Percentiles rank a stretch among this genome's conserved stretches.
Evolutionary conservation across 30 jellyfish, hydroid and myxozoan genomes (phyloP).

Genomic region (Clytia hemisphaerica): DNA sequence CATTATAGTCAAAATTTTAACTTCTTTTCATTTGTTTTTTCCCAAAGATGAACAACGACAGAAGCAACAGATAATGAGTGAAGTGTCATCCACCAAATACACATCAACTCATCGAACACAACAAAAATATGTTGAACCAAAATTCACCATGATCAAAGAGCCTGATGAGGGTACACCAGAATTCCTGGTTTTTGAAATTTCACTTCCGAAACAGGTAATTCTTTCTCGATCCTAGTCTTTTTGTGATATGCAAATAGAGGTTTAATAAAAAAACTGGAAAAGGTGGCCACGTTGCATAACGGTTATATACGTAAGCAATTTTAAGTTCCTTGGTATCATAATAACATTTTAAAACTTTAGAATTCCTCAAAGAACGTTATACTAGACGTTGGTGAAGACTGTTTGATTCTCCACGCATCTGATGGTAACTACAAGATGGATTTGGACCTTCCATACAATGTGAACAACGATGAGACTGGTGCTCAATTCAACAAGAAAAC

Average conservation of each 20-base stretch:
- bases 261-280: background rate
- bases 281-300: background rate
- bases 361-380: constrained; percentile 20
- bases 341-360: constrained; percentile 8
- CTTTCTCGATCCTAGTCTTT: background rate
- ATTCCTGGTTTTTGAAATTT: constrained; percentile 56
- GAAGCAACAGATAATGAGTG: too few relatives aligned
- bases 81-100: too few relatives aligned
- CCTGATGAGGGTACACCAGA: constrained; percentile 42
- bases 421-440: constrained; percentile 40
- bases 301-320: background rate
- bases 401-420: constrained; percentile 39
- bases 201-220: constrained; percentile 51
- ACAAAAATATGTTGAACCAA: too few relatives aligned
- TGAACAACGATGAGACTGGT: constrained; percentile 47
- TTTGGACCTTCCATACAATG: constrained; percentile 47
- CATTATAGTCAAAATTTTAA: too few relatives aligned
- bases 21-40: too few relatives aligned
- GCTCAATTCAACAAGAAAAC: constrained; percentile 64
- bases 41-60: too few relatives aligned
- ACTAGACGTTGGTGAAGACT: constrained; percentile 68
- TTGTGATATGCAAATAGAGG: background rate
- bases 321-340: background rate
- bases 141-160: background rate
- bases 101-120: too few relatives aligned